Conservation (phyloP, 2,797 vertebrate species). For the Xenentodon cancila region DNA sequence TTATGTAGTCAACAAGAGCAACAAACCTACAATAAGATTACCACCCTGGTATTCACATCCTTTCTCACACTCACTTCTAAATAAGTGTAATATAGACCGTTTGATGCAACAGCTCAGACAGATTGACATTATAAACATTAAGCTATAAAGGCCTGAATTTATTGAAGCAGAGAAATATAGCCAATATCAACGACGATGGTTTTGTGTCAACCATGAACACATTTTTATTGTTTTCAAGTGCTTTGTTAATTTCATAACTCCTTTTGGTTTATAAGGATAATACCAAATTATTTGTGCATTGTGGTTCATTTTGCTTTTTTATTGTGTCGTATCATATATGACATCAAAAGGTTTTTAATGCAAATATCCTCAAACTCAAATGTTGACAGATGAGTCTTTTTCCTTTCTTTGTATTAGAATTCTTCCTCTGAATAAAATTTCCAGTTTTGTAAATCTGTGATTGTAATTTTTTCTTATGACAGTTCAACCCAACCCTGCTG, state of each 20-base stretch:
- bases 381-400: not conserved
- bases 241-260: not conserved
- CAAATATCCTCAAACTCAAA: not conserved
- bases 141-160: constrained; percentile 24
- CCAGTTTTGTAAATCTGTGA: not conserved
- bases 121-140: not conserved
- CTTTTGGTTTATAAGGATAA: not conserved
- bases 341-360: too few relatives aligned
- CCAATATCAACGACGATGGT: constrained; percentile 25
- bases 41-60: not conserved
- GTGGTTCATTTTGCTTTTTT: too few relatives aligned
- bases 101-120: constrained; percentile 33
- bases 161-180: constrained; percentile 14
- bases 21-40: not conserved
- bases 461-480: constrained; percentile 46
- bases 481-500: constrained; percentile 95
- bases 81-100: not conserved
- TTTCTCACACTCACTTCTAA: not conserved
- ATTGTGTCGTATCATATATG: too few relatives aligned
- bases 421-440: constrained; percentile 3
- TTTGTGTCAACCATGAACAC: constrained; percentile 11
- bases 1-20: not conserved
- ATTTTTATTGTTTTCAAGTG: not conserved
- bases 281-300: not conserved
- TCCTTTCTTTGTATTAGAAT: not conserved